Evolutionary conservation across 2,113 vertebrate genomes (phyloP), one percentile per base, ranked within the genome.

Genomic region (Struthidea cinerea): DNA sequence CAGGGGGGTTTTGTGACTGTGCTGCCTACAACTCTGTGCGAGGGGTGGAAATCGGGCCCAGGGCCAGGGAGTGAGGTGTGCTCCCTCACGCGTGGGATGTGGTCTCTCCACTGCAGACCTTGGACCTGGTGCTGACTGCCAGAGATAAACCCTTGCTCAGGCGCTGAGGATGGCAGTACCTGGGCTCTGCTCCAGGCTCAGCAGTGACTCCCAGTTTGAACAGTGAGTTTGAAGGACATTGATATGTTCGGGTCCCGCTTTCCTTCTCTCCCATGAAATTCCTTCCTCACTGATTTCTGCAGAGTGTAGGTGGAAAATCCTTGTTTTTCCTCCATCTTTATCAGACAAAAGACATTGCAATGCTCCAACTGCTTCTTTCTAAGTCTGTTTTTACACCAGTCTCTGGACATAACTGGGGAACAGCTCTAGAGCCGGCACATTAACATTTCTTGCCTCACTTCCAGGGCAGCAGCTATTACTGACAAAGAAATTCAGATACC

Each of bases 11-110:
- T 81, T 88, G 71, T 13, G 56, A 41, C 71, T 79, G 8, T 35
- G 42, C 46, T 90, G 79, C 73, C 70, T 46, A 33, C 19, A 56
- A 3, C 7, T 52, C 73, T 46, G 27, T 0, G 0, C 0, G 5
- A 81, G 65, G 75, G 23, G 18, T 41, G 73, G 69, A 64, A 78
- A 69, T 53, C 24, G 24, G 78, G 30, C n/a, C 12, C 26, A 12
- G 16, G 75, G 53, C 35, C 19, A 27, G 30, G 27, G 39, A 56
- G 60, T 15, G 53, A 53, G 52, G 35, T 70, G 65, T 67, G 27
- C 32, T 70, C 21, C 23, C 47, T 49, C 41, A 23, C 0, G 0
- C 0, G 2, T 39, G 56, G 44, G 67, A 30, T 74, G 77, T 46
- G 9, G 16, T 57, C 10, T 37, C 47, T 33, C 52, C 1, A 5